These are phyloP conservation scores for Dysmachus trigonus DNA, from an alignment of 2,888 invertebrate genomes.

Conservation along the genomic window DNA sequence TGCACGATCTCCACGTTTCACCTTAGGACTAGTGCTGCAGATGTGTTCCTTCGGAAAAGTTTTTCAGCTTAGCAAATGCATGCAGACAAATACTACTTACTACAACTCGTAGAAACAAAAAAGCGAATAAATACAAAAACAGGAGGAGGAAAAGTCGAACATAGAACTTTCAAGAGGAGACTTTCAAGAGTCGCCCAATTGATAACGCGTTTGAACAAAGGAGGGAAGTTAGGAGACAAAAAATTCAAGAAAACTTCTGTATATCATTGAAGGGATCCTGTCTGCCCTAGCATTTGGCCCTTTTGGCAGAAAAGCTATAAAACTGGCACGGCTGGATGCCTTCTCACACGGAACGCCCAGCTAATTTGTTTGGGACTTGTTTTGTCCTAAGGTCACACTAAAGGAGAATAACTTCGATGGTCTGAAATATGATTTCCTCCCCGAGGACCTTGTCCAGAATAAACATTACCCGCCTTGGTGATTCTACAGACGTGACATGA, in stretches of 20 bases:
- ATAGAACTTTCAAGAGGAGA: not conserved
- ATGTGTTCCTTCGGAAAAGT: not conserved
- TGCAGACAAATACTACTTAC: not conserved
- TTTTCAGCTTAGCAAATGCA: not conserved
- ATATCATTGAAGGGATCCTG: not conserved
- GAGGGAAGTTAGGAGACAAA: not conserved
- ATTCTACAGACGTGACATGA: not conserved
- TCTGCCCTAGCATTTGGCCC: not conserved
- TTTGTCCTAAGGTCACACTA: not conserved
- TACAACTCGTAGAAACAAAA: not conserved
- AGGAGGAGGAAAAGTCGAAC: not conserved
- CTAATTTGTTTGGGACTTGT: not conserved
- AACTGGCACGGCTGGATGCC: not conserved
- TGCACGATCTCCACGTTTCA: not conserved
- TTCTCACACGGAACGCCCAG: not conserved
- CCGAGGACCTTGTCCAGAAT: not conserved
- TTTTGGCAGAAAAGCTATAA: not conserved
- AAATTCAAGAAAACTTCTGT: not conserved
- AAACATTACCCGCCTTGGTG: not conserved
- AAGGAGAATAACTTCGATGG: not conserved
- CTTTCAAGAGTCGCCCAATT: slow-evolving; percentile 1
- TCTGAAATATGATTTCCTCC: not conserved
- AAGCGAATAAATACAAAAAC: not conserved
- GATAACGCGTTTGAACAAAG: not conserved
- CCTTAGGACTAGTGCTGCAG: not conserved